phyloP scores from a whole-genome alignment of 2,888 invertebrate genomes.

The Drosophila longiperda region DNA sequence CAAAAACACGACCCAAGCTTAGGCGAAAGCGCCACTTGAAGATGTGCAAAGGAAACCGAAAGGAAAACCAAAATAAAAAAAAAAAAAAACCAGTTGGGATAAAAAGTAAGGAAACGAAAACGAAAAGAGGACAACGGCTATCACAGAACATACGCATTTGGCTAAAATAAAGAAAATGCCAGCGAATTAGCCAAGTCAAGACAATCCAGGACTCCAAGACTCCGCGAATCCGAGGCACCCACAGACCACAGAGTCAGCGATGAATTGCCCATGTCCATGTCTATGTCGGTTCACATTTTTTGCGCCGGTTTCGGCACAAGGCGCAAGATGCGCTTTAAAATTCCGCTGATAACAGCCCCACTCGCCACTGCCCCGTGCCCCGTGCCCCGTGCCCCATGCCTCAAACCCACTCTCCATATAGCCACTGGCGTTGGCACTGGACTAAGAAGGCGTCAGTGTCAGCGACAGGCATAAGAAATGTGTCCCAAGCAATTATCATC shows the following conservation, averaged over 20 bases:
- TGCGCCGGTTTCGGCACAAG: slow-evolving; percentile 38
- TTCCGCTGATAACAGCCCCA: slow-evolving; percentile 69
- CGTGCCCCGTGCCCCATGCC: neutral
- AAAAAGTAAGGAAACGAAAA: slow-evolving; percentile 31
- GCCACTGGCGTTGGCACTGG: slow-evolving; percentile 47
- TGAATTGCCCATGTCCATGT: slow-evolving; percentile 70
- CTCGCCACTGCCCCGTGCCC: neutral
- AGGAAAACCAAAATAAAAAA: slow-evolving; percentile 16
- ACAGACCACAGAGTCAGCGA: slow-evolving; percentile 43
- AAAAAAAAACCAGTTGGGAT: slow-evolving; percentile 15
- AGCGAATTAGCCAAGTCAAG: slow-evolving; percentile 71
- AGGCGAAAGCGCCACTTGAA: slow-evolving; percentile 56
- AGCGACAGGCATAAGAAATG: slow-evolving; percentile 75
- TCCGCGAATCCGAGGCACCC: neutral
- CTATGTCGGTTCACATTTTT: slow-evolving; percentile 56
- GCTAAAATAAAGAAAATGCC: slow-evolving; percentile 80
- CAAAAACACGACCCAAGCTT: slow-evolving; percentile 1
- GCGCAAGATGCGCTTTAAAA: slow-evolving; percentile 73
- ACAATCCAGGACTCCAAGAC: slow-evolving; percentile 21
- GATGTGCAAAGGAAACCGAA: slow-evolving; percentile 33
- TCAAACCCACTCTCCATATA: slow-evolving; percentile 9
- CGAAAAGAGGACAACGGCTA: slow-evolving; percentile 57
- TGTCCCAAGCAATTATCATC: slow-evolving; percentile 70
- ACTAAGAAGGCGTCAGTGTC: slow-evolving; percentile 72
- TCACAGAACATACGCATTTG: slow-evolving; percentile 70